phyloP scores from a whole-genome alignment of 2,888 invertebrate species.

The Phlogophora meticulosa region DNA sequence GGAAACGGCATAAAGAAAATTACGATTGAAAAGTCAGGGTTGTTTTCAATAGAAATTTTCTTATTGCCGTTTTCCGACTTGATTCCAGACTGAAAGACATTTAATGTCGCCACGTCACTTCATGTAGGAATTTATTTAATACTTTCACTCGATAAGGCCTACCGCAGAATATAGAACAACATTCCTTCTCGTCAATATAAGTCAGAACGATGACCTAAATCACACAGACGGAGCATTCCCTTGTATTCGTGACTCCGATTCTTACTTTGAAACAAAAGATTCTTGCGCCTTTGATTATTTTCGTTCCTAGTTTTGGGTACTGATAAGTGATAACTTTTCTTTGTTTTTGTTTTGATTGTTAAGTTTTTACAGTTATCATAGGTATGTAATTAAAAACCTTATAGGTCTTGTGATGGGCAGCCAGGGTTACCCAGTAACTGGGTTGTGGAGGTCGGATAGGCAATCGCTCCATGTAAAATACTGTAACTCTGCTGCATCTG shows the following conservation, averaged over 20 bases:
- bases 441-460: too few species aligned
- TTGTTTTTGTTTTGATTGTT: neutral
- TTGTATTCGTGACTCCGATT: slow-evolving; percentile 26
- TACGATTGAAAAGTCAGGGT: slow-evolving; percentile 11
- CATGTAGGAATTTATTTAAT: slow-evolving; percentile 46
- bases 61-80: too few species aligned
- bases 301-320: slow-evolving; percentile 2
- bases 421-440: too few species aligned
- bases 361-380: neutral
- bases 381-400: neutral
- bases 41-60: too few species aligned
- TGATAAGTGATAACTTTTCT: neutral
- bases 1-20: neutral
- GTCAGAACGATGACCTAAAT: slow-evolving; percentile 41
- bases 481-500: too few species aligned
- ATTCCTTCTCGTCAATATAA: slow-evolving; percentile 53
- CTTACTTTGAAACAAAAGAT: slow-evolving; percentile 35
- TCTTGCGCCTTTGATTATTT: slow-evolving; percentile 26
- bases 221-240: slow-evolving; percentile 4
- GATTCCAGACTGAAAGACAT: slow-evolving; percentile 1
- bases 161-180: slow-evolving; percentile 37
- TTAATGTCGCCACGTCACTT: slow-evolving; percentile 39
- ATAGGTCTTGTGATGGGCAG: neutral
- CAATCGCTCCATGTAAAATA: too few species aligned
- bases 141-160: slow-evolving; percentile 20